Conservation (phyloP, 2,113 vertebrate species). For the Burhinus bistriatus region DNA sequence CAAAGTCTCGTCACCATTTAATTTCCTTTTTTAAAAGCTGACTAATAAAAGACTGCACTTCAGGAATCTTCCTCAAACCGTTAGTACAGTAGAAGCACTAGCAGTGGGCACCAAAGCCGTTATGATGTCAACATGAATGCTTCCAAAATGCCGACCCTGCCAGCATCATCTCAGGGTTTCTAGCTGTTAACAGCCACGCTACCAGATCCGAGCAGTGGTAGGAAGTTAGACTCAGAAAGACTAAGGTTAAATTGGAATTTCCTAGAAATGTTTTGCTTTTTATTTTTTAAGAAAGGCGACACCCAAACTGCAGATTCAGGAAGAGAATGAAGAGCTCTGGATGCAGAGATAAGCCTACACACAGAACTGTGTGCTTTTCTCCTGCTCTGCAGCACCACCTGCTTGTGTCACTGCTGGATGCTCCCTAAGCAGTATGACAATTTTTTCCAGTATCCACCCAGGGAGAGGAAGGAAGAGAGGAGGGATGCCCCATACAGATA, state of each 20-base stretch:
- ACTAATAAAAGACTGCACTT: neutral
- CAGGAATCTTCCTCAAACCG: neutral
- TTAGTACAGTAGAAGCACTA: slow-evolving; percentile 58
- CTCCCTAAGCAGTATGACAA: neutral
- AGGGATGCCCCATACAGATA: neutral
- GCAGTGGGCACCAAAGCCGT: slow-evolving; percentile 78
- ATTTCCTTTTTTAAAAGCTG: slow-evolving; percentile 50
- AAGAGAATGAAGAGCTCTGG: neutral
- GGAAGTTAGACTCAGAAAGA: neutral
- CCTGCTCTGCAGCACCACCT: slow-evolving; percentile 31
- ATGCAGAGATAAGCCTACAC: neutral
- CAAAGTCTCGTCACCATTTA: slow-evolving; percentile 35
- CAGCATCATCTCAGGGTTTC: neutral
- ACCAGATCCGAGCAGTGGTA: rapidly evolving
- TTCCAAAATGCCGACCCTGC: neutral
- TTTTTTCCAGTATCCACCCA: neutral
- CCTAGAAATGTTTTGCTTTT: neutral
- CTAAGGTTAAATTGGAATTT: neutral
- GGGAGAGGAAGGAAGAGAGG: neutral
- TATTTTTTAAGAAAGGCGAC: neutral
- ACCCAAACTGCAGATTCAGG: neutral
- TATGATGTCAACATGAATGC: slow-evolving; percentile 66
- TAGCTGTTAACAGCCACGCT: neutral
- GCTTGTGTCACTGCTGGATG: neutral
- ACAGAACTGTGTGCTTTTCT: neutral